These are phyloP conservation scores for Euspilapteryx auroguttella DNA, from an alignment of 2,888 invertebrate species.

Conservation along the genomic window DNA sequence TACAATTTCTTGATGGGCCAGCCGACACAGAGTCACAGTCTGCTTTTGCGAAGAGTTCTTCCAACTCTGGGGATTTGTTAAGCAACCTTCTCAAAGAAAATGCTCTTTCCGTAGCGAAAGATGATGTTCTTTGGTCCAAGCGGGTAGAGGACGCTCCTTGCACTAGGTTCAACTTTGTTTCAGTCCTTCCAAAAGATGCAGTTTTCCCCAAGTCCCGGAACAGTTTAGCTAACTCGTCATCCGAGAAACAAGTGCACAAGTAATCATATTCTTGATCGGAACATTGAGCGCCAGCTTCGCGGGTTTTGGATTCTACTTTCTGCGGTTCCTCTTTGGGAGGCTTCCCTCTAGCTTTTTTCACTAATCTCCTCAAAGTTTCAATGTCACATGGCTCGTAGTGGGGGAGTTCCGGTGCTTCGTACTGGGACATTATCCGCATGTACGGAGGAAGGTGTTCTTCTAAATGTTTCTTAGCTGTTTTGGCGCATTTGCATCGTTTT, in stretches of 20 bases:
- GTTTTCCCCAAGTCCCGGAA: neutral
- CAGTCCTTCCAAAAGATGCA: conserved; percentile 1
- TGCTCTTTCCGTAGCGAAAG: conserved; percentile 23
- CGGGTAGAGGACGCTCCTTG: conserved; percentile 15
- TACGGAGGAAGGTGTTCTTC: conserved; percentile 33
- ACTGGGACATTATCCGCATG: conserved; percentile 30
- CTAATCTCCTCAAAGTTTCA: conserved; percentile 5
- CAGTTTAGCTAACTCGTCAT: neutral
- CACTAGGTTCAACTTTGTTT: conserved; percentile 12
- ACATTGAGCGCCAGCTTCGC: neutral
- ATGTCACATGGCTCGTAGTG: conserved; percentile 29
- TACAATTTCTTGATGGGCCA: too few species aligned
- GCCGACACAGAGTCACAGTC: too few species aligned
- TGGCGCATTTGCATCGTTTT: conserved; percentile 23
- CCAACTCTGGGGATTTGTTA: conserved; percentile 18
- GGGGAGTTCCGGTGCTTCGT: conserved; percentile 20
- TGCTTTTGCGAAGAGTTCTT: conserved; percentile 27
- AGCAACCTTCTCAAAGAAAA: conserved; percentile 20
- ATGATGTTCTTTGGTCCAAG: too few species aligned
- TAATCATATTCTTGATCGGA: neutral
- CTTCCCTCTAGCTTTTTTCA: conserved; percentile 17
- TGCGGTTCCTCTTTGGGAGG: neutral
- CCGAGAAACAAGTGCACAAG: neutral
- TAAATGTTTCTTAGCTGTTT: conserved; percentile 29
- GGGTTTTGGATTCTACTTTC: neutral